These are phyloP conservation scores for Equus quagga DNA, from an alignment of 2,113 vertebrate species.

Conservation along the genomic window DNA sequence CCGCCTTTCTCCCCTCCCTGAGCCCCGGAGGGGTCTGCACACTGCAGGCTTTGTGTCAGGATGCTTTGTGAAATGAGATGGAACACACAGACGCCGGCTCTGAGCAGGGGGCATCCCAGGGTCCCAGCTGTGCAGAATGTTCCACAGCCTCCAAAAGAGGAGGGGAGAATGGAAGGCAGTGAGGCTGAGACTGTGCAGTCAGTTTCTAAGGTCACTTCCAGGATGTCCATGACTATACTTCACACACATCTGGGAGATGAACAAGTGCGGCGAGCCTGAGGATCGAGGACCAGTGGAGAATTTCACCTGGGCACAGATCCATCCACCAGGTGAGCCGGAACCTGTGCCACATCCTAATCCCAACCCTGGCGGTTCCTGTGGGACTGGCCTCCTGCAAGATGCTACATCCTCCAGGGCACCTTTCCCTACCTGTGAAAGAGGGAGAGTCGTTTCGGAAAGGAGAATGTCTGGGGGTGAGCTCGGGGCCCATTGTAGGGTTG, in stretches of 20 bases:
- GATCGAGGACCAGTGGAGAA: accelerated
- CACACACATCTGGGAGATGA: accelerated
- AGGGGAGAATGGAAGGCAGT: accelerated
- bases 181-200: accelerated
- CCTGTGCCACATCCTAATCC: accelerated
- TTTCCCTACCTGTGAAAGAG: background rate
- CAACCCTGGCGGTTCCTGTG: background rate
- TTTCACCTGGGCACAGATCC: accelerated
- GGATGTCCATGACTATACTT: accelerated
- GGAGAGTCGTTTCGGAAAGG: too few relatives aligned
- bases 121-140: accelerated
- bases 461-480: accelerated
- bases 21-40: background rate
- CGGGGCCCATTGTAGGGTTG: accelerated
- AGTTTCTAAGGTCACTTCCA: background rate
- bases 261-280: accelerated
- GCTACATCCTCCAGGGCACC: accelerated
- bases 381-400: background rate
- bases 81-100: background rate
- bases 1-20: accelerated
- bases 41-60: background rate
- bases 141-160: background rate
- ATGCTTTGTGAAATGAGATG: background rate
- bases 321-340: accelerated
- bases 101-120: accelerated